phyloP scores from a whole-genome alignment of 2,888 invertebrate species.

The Alviniconcha strummeri region DNA sequence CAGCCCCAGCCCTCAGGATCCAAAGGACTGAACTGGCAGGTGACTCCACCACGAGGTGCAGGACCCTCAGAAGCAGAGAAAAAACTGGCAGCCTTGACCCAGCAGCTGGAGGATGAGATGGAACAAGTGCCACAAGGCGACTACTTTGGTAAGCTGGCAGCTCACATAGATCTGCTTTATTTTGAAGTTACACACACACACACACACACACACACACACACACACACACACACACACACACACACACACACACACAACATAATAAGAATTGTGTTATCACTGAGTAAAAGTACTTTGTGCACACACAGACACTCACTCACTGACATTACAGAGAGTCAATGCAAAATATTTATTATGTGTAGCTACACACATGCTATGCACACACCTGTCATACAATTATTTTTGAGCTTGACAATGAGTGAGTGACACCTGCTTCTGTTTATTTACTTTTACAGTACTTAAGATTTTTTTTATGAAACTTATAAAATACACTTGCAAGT shows the following conservation, averaged over 20 bases:
- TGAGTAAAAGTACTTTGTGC: not conserved
- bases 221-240: not conserved
- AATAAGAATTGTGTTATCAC: not conserved
- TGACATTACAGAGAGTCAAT: not conserved
- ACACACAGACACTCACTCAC: not conserved
- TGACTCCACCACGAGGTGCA: constrained; percentile 57
- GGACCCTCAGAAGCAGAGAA: constrained; percentile 67
- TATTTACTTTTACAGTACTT: too few species aligned
- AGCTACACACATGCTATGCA: not conserved
- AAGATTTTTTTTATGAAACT: too few species aligned
- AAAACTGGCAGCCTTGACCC: constrained; percentile 69
- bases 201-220: not conserved
- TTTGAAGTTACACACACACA: not conserved
- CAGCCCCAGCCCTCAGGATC: constrained; percentile 40
- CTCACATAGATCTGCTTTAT: not conserved
- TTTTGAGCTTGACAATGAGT: too few species aligned
- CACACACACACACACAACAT: not conserved
- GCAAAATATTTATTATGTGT: too few species aligned
- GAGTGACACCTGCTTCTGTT: too few species aligned
- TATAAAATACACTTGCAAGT: too few species aligned
- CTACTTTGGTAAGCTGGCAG: constrained; percentile 87
- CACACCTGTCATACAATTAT: not conserved
- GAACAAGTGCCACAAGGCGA: constrained; percentile 96
- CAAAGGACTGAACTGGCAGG: constrained; percentile 50
- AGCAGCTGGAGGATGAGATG: constrained; percentile 77